phyloP scores from a whole-genome alignment of 2,113 vertebrate species.

The Rhizomys pruinosus region DNA sequence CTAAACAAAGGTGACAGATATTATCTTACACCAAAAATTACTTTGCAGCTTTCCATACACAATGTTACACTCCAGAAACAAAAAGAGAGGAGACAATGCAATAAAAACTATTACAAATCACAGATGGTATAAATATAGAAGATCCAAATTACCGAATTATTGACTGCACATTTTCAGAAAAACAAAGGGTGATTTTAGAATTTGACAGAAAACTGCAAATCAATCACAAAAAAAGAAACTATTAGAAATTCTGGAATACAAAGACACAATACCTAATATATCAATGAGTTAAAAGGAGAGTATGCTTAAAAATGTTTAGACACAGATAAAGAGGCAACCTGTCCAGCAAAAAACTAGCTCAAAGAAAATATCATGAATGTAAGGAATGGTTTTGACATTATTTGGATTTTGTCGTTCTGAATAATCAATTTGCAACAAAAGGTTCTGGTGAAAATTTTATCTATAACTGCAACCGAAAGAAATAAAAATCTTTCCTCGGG shows the following conservation, averaged over 20 bases:
- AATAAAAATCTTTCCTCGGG: background rate
- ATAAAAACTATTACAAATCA: conserved; percentile 12
- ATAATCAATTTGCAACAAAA: background rate
- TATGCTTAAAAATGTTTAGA: background rate
- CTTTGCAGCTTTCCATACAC: background rate
- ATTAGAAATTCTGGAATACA: background rate
- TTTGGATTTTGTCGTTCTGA: background rate
- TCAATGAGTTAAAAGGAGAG: background rate
- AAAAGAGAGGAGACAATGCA: background rate
- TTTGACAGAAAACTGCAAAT: background rate
- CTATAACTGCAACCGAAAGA: background rate
- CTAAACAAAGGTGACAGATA: background rate
- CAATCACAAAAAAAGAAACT: background rate
- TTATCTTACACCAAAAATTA: background rate
- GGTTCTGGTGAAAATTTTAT: background rate
- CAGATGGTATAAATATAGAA: background rate
- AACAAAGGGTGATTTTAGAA: background rate
- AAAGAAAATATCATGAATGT: conserved; percentile 16
- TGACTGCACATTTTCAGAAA: background rate
- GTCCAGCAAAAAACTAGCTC: background rate
- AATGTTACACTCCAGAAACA: background rate
- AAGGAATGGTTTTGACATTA: background rate
- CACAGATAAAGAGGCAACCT: background rate
- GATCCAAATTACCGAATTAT: background rate
- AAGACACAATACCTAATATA: background rate